Base-by-base conservation (phyloP, 2,797 vertebrate species). In the Molossus molossus region DNA sequence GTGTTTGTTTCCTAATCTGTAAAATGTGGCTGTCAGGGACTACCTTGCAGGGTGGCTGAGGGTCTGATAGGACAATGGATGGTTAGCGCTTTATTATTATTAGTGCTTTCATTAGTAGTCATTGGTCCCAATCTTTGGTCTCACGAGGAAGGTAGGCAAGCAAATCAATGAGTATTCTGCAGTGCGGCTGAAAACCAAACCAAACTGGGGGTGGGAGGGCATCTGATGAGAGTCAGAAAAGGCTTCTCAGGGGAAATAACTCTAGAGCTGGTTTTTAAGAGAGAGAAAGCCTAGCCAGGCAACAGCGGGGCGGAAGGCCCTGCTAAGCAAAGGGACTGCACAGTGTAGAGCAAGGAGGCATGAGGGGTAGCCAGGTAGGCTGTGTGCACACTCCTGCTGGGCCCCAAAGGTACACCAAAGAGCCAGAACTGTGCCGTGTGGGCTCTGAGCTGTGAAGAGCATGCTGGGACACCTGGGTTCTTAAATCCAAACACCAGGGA, bases 321-420 rank as follows among this genome's bases (percentile, higher is more conserved):
- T 77, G 55, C 57, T 50, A n/a, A 33, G 15, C 45, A 27, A n/a
- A 85, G 27, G 18, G 11, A 15, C 0, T 29, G 18, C 12, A 6
- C 5, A 0, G 4, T 15, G 3, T 0, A 37, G 27, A 53, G n/a
- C 29, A 7, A 37, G 83, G 48, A 55, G n/a, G 33, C 20, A 0
- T 0, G 20, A 79, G 45, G 40, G 55, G 29, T 8, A 6, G 29
- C 70, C 29, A 40, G 0, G 1, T 5, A 0, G 15, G 60, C 29
- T 87, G 11, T 6, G 2, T 6, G 10, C 70, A 40, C 1, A 5
- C 13, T 6, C 62, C 58, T 25, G 2, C 53, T 65, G 5, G 20
- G 15, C 67, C 23, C 50, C 4, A 0, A 2, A 13, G 55, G 37
- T 57, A 7, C 3, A 0, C 10, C 0, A 7, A n/a, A 33, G 57